Base-by-base conservation (phyloP, 2,113 vertebrate genomes). In the Lepus timidus region DNA sequence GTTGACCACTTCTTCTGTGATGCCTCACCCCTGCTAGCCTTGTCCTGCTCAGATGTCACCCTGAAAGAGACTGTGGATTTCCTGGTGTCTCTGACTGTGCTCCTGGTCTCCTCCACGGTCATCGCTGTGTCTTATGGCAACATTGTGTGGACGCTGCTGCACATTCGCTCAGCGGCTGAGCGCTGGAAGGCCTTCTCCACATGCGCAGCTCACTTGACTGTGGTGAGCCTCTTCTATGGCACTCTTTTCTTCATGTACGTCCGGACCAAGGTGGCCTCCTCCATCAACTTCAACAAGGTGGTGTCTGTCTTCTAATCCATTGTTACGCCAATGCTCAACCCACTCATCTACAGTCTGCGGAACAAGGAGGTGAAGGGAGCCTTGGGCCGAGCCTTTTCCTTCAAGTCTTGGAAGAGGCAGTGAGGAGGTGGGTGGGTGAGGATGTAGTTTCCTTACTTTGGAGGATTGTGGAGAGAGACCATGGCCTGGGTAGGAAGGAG, bases 241-340 rank as follows among this genome's bases (percentile, higher is more conserved):
- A 96, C 97, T 0, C 95, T 97, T n/a, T 97, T 97, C 91, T 97
- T 97, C 62, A 96, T 96, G 96, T 97, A 97, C 7, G 97, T 96
- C 36, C 61, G 90, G 19, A 94, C 97, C 36, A 85, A 96, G 89
- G 89, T 89, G 62, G 62, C 94, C 39, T 95, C 97, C 31, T 95
- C 96, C 36, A 31, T 87, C 52, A 95, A 74, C 89, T 93, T 98
- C 87, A 96, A 96, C 85, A 98, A 97, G 76, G 86, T 97, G 87
- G 95, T 97, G 29, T 97, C 97, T 17, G 87, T 97, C 88, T 97
- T 97, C 88, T 98, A 97, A 68, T 94, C 97, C 75, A 87, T 97
- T 7, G 75, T 97, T 70, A 97, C 96, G 0, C 96, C 97, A 2
- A 96, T 97, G 96, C 96, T 98, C 74, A 98, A 97, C 39, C 96